phyloP scores from a whole-genome alignment of 2,797 vertebrate genomes.

The Lithobates sylvaticus region DNA sequence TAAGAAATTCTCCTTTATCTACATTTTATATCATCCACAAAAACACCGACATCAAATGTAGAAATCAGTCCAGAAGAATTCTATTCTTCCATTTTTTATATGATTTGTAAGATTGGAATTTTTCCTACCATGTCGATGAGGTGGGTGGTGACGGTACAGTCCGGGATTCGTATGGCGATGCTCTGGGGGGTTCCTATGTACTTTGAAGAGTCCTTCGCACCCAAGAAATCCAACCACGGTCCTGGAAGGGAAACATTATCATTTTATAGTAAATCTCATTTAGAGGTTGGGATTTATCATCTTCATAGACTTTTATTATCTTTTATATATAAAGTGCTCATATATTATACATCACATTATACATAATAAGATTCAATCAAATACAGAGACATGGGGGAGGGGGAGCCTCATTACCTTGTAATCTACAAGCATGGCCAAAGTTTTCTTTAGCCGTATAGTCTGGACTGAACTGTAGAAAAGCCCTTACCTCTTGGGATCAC shows the following conservation, averaged over 20 bases:
- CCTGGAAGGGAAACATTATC: conserved; percentile 70
- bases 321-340: too few relatives aligned
- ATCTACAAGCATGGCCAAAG: too few relatives aligned
- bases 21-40: background rate
- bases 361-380: background rate
- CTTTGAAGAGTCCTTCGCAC: conserved; percentile 84
- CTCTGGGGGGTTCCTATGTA: conserved; percentile 88
- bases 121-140: conserved; percentile 83
- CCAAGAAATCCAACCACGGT: conserved; percentile 86
- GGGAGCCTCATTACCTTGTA: too few relatives aligned
- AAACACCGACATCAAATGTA: background rate
- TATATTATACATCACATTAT: background rate
- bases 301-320: too few relatives aligned
- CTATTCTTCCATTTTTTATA: too few relatives aligned
- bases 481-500: conserved; percentile 86
- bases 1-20: too few relatives aligned
- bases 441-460: too few relatives aligned
- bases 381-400: background rate
- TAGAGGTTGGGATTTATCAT: too few relatives aligned
- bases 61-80: too few relatives aligned
- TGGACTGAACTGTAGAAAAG: too few relatives aligned
- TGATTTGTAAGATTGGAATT: background rate
- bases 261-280: too few relatives aligned
- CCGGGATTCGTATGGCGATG: conserved; percentile 86
- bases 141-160: conserved; percentile 88